Conservation (phyloP, 2,113 vertebrate genomes). For the Myanophis thanlyinensis region DNA sequence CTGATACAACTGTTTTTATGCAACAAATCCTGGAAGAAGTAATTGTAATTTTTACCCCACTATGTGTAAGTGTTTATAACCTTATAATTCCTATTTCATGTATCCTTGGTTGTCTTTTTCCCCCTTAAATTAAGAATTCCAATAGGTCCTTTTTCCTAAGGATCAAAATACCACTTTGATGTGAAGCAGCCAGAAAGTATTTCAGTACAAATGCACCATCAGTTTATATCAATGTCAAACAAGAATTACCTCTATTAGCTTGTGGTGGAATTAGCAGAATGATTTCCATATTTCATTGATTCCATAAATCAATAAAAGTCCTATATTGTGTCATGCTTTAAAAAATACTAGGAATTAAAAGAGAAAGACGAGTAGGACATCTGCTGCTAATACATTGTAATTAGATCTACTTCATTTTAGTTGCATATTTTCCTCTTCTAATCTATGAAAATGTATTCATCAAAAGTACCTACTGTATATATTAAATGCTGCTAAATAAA, state of each 20-base stretch:
- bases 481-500: neutral
- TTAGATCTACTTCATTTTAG: neutral
- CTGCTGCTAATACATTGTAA: slow-evolving; percentile 34
- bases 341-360: neutral
- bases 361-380: slow-evolving; percentile 41
- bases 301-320: neutral
- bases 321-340: neutral
- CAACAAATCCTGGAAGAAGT: too few species aligned
- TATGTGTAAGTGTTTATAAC: neutral
- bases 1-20: neutral
- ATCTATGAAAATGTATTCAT: neutral
- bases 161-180: neutral
- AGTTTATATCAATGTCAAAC: neutral
- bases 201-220: neutral
- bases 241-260: neutral
- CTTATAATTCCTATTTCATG: neutral
- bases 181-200: neutral
- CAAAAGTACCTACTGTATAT: neutral
- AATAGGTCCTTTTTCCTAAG: neutral
- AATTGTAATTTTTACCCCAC: neutral
- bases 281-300: neutral
- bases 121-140: neutral
- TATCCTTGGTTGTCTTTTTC: neutral
- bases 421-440: neutral
- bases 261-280: neutral